Conservation (phyloP, 2,888 invertebrate species). For the Choreutis nemorana region DNA sequence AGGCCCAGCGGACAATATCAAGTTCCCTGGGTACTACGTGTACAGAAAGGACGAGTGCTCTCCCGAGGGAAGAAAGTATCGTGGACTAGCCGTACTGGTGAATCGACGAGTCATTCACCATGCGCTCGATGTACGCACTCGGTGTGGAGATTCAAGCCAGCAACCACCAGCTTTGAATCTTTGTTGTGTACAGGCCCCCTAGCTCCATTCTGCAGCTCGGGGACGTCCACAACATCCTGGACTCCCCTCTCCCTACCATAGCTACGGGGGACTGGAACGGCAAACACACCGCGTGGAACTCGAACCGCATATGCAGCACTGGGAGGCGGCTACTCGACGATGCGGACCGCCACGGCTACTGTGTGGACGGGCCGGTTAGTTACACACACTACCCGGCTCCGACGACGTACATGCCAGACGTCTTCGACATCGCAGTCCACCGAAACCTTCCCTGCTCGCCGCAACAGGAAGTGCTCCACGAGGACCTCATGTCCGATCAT, state of each 20-base stretch:
- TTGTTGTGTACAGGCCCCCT: no score
- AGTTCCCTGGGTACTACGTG: no score
- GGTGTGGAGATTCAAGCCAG: no score
- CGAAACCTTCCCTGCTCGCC: background rate
- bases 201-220: no score
- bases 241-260: conserved; percentile 1
- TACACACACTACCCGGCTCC: conserved; percentile 1
- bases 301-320: background rate
- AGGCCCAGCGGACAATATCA: no score
- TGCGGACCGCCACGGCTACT: conserved; percentile 1
- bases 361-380: background rate
- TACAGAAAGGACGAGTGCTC: no score
- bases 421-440: background rate
- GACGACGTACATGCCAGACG: background rate
- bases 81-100: no score
- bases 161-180: no score
- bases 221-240: conserved; percentile 2
- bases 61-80: no score
- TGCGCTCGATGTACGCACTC: no score
- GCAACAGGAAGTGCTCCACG: background rate
- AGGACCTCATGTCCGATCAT: background rate
- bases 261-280: conserved; percentile 6
- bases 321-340: conserved; percentile 1
- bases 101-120: no score
- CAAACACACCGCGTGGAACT: conserved; percentile 5